Evolutionary conservation across 2,797 vertebrate genomes (phyloP).

Genomic region (Gambelia wislizenii): DNA sequence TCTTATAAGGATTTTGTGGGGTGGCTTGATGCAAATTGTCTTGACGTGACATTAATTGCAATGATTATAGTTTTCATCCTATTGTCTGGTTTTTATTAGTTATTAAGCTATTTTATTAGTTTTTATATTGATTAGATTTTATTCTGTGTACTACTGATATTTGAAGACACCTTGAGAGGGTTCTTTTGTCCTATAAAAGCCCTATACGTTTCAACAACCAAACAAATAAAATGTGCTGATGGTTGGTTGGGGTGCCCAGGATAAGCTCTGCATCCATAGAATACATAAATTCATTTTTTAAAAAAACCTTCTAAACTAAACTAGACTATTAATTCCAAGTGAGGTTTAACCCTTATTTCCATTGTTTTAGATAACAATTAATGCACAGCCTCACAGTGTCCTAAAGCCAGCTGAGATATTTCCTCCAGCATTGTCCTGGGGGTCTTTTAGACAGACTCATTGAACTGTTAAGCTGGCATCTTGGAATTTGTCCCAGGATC

Average conservation of each 20-base stretch:
- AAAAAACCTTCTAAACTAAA: conserved; percentile 30
- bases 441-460: conserved; percentile 45
- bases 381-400: conserved; percentile 40
- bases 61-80: not conserved
- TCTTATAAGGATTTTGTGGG: not conserved
- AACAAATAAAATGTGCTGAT: not conserved
- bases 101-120: not conserved
- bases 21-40: not conserved
- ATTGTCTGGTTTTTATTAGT: not conserved
- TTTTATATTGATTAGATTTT: not conserved
- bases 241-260: not conserved
- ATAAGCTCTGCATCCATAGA: not conserved
- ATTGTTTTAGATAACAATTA: conserved; percentile 48
- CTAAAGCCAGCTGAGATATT: conserved; percentile 53
- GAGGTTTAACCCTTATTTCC: conserved; percentile 20
- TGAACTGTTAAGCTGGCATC: conserved; percentile 53
- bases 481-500: conserved; percentile 68
- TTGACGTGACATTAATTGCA: not conserved
- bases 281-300: conserved; percentile 11
- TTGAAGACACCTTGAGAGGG: not conserved
- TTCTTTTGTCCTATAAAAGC: not conserved
- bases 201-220: not conserved
- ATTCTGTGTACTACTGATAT: not conserved
- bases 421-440: conserved; percentile 62
- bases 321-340: conserved; percentile 52